phyloP scores from a whole-genome alignment of 2,888 invertebrate species.

The Leptinotarsa juncta region DNA sequence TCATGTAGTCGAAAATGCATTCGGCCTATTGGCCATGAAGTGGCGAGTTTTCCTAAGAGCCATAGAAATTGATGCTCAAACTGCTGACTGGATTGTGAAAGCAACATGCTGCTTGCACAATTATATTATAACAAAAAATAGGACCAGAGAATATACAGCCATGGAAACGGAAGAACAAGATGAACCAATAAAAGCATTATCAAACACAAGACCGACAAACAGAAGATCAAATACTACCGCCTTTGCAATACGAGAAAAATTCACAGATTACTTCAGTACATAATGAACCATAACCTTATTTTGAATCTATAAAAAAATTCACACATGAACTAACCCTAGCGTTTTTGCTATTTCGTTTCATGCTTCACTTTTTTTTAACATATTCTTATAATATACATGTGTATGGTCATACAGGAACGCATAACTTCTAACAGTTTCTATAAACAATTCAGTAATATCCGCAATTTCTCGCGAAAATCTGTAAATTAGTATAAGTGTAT shows the following conservation, averaged over 20 bases:
- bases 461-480: slow-evolving; percentile 5
- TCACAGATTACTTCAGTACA: neutral
- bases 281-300: neutral
- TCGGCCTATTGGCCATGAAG: too few species aligned
- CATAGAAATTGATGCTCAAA: slow-evolving; percentile 1
- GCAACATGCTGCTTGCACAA: neutral
- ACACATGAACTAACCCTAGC: slow-evolving; percentile 15
- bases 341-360: slow-evolving; percentile 20
- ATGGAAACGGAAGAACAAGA: neutral
- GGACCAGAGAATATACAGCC: too few species aligned
- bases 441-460: neutral
- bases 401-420: slow-evolving; percentile 3
- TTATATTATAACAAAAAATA: too few species aligned
- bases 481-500: slow-evolving; percentile 21
- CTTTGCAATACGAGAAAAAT: neutral
- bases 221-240: neutral
- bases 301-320: neutral
- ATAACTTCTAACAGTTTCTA: slow-evolving; percentile 1
- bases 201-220: neutral
- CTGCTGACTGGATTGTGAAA: slow-evolving; percentile 15
- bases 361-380: slow-evolving; percentile 20
- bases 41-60: too few species aligned
- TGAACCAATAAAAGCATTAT: neutral
- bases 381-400: slow-evolving; percentile 17
- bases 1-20: too few species aligned